Conservation (phyloP, 2,888 invertebrate species). For the Hoplodrina ambigua region DNA sequence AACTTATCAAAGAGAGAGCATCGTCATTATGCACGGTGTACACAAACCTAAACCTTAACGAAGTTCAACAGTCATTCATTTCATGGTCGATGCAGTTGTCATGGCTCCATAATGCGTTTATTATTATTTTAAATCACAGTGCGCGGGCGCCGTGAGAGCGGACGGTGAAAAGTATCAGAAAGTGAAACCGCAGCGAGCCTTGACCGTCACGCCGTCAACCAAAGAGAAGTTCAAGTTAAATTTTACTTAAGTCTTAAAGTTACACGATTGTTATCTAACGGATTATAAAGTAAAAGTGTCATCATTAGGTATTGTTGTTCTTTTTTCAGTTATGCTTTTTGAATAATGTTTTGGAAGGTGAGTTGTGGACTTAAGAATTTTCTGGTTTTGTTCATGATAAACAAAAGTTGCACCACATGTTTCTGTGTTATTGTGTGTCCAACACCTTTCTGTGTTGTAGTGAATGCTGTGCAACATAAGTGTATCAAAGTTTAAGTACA, state of each 20-base stretch:
- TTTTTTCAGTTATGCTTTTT: slow-evolving; percentile 39
- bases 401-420: background rate
- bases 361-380: background rate
- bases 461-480: too few species aligned
- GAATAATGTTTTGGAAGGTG: slow-evolving; percentile 22
- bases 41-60: slow-evolving; percentile 36
- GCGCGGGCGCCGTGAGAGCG: slow-evolving; percentile 76
- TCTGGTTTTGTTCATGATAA: slow-evolving; percentile 5
- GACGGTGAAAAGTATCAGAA: slow-evolving; percentile 85
- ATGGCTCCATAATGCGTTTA: slow-evolving; percentile 61
- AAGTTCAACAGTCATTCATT: slow-evolving; percentile 67
- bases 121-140: slow-evolving; percentile 52
- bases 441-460: too few species aligned
- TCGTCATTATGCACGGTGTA: slow-evolving; percentile 44
- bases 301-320: slow-evolving; percentile 34
- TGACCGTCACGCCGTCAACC: slow-evolving; percentile 80
- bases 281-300: slow-evolving; percentile 62
- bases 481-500: background rate
- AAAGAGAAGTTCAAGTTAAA: slow-evolving; percentile 63
- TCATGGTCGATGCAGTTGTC: slow-evolving; percentile 70
- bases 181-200: slow-evolving; percentile 87
- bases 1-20: slow-evolving; percentile 58
- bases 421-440: background rate
- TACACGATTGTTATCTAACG: slow-evolving; percentile 62
- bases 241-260: slow-evolving; percentile 50